Conservation (phyloP, 2,797 vertebrate species). For the Geotria australis region DNA sequence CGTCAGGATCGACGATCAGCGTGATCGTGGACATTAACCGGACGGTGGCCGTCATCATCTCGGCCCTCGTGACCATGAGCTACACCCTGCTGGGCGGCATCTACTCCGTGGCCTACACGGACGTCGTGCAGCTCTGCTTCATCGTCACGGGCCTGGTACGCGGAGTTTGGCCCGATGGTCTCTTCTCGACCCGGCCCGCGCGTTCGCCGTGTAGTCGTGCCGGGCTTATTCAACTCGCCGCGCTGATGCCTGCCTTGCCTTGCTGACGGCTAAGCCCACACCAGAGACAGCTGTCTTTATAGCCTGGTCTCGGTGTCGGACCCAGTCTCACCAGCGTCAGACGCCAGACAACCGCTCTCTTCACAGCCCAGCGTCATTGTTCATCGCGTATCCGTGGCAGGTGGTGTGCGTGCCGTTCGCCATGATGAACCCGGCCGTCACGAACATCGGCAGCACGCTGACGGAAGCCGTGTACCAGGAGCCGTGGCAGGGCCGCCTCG, state of each 20-base stretch:
- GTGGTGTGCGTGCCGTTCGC: conserved; percentile 29
- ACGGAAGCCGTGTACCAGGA: conserved; percentile 11
- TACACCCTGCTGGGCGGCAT: conserved; percentile 38
- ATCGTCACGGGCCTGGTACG: conserved; percentile 23
- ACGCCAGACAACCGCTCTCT: too few relatives aligned
- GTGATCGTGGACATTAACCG: conserved; percentile 27
- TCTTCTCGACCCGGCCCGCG: too few relatives aligned
- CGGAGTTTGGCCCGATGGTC: conserved; percentile 1
- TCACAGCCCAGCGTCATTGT: too few relatives aligned
- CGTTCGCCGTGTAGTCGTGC: too few relatives aligned
- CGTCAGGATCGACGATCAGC: conserved; percentile 26
- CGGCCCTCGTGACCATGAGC: conserved; percentile 20
- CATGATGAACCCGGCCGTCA: conserved; percentile 18
- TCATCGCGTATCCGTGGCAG: too few relatives aligned
- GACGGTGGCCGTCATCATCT: conserved; percentile 21
- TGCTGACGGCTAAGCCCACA: too few relatives aligned
- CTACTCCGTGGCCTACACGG: conserved; percentile 31
- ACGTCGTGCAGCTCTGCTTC: conserved; percentile 33
- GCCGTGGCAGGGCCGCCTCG: conserved; percentile 19
- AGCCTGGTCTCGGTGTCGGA: too few relatives aligned
- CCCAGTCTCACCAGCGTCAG: too few relatives aligned
- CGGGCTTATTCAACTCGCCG: too few relatives aligned
- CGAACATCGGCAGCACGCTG: conserved; percentile 25
- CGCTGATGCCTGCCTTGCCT: too few relatives aligned
- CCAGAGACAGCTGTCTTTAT: too few relatives aligned